Conservation (phyloP, 1,140 invertebrate genomes). For the Aporrectodea caliginosa region DNA sequence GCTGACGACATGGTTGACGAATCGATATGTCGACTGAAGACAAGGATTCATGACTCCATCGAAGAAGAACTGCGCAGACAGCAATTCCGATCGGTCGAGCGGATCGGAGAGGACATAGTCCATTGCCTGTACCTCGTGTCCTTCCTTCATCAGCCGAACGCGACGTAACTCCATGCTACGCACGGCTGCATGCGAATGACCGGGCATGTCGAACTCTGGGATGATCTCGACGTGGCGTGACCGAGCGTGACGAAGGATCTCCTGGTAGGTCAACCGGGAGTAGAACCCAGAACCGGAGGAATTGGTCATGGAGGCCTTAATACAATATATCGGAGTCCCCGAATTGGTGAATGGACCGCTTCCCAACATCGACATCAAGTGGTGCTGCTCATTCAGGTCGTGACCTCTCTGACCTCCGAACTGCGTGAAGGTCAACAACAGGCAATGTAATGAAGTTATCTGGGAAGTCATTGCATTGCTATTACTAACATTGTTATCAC, state of each 20-base stretch:
- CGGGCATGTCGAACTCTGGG: slow-evolving; percentile 53
- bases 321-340: no score
- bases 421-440: slow-evolving; percentile 17
- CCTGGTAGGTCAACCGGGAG: slow-evolving; percentile 41
- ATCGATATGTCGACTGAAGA: slow-evolving; percentile 19
- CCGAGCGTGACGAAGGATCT: slow-evolving; percentile 43
- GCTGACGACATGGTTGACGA: slow-evolving; percentile 23
- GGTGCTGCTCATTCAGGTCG: slow-evolving; percentile 39
- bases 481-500: no score
- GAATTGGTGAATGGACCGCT: slow-evolving; percentile 39
- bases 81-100: slow-evolving; percentile 3
- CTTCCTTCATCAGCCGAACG: background rate
- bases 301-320: no score
- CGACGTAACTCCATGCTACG: slow-evolving; percentile 40
- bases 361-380: slow-evolving; percentile 41
- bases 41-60: slow-evolving; percentile 19
- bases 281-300: slow-evolving; percentile 43
- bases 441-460: no score
- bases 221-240: slow-evolving; percentile 46
- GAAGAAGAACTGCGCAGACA: slow-evolving; percentile 12
- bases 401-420: slow-evolving; percentile 43
- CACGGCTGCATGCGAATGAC: slow-evolving; percentile 47
- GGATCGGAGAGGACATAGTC: slow-evolving; percentile 16
- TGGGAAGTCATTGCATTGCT: no score
- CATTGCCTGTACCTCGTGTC: background rate